Base-by-base conservation (phyloP, 2,113 vertebrate species). In the Tricholaema leucomelas region DNA sequence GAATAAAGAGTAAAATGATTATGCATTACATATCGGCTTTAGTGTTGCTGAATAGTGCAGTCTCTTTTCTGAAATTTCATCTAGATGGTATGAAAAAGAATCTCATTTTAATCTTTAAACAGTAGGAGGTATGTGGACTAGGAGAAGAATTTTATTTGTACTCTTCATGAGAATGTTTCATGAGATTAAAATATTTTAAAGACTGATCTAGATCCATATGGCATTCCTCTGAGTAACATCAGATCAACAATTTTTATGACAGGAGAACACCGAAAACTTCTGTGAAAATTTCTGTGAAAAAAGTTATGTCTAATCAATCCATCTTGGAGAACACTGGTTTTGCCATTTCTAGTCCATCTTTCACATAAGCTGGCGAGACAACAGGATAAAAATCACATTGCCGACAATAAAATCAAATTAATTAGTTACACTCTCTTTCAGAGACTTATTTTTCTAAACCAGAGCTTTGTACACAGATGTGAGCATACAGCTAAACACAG, bases 91-190 rank as follows among this genome's bases (percentile, higher is more conserved):
- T n/a, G 28, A 72, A 87, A 87, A 88, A 76, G 15, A 0, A 52
- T 6, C 16, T 59, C 8, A 55, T 76, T 86, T 86, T 55, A 87
- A 85, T 50, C 31, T 75, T 93, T 61, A 81, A 88, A 75, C 50
- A 79, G 48, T n/a, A 63, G 27, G 54, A 78, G n/a, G 25, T 15
- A 50, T 18, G 10, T 67, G 54, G 31, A 64, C n/a, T 84, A 71
- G 30, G 17, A 85, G 35, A 80, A 84, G 33, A 93, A 86, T 84
- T 92, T 81, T 73, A 83, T 86, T 74, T 93, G 48, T 21, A 58
- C 17, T 71, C 40, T 64, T 69, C 42, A 19, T 71, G 58, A 85
- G 92, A 78, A 75, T 38, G 20, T 79, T 93, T 81, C 19, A 72
- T 12, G 17, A 20, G 9, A 85, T 77, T 79, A 67, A 91, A 93